Base-by-base conservation (phyloP, 1,140 invertebrate genomes). In the Aculops lycopersici region DNA sequence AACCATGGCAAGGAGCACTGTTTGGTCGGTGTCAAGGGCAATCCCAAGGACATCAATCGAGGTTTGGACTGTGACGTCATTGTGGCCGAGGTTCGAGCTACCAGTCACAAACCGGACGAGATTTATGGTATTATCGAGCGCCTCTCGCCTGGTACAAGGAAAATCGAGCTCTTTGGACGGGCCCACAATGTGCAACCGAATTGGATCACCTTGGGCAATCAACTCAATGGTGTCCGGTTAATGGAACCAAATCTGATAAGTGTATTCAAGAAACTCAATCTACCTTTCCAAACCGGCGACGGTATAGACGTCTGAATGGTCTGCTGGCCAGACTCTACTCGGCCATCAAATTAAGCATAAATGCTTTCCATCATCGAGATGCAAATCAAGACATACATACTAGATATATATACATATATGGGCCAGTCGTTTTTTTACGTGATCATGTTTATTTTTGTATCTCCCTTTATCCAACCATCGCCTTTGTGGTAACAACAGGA, bases 1-100 rank as follows among this genome's bases (percentile, higher is more conserved):
- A 95, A 95, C 57, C 88, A 95, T 56, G 88, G 86, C 14, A 95
- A 95, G 57, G 88, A 95, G 56, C 88, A 95, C 53, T 95, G 88
- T 60, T 58, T 95, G 46, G 83, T 84, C 19, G 84, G 84, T 16
- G 81, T 86, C 68, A 94, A 94, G 58, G 88, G 86, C 0, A 79
- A 76, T 58, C 80, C 81, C 0, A 67, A 72, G 42, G 72, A 76
- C 52, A 45, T 52, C 18, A 94, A 95, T 60, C 64, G 77, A 24
- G 83, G 86, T 0, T 58, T 95, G 8, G 88, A 95, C 57, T 88
- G 83, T 56, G 86, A 95, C 59, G 84, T 95, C 5, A 90, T 95
- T 44, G 88, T 95, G 0, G 83, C 86, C 0, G 88, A 95, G 65
- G 86, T 95, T 0, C 60, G 88, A 38, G 86, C 84, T 3, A 95